These are phyloP conservation scores for Gadus macrocephalus DNA, from an alignment of 2,113 vertebrate genomes.

Conservation along the genomic window DNA sequence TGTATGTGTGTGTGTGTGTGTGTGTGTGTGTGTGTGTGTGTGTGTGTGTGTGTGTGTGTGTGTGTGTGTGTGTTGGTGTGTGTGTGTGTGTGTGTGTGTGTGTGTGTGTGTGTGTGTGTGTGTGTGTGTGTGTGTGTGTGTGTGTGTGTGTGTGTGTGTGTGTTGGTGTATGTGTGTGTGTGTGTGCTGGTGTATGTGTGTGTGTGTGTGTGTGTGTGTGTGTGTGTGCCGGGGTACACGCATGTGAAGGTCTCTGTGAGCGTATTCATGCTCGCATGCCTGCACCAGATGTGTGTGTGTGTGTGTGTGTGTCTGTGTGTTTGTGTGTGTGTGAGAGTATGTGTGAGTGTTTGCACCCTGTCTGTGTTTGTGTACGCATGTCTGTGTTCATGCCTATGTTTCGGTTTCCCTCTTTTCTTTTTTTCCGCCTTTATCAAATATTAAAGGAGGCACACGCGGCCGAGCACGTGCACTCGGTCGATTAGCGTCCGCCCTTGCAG, in stretches of 20 bases:
- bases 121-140: conserved; percentile 12
- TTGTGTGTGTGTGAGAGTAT: not conserved
- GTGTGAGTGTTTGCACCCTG: not conserved
- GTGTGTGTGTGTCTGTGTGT: not conserved
- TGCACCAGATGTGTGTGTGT: not conserved
- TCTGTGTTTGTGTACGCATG: not conserved
- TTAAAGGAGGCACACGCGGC: too few relatives aligned
- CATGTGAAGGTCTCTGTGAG: conserved; percentile 16
- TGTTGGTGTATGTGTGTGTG: too few relatives aligned
- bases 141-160: conserved; percentile 6
- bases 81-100: conserved; percentile 62
- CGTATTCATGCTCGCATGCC: not conserved
- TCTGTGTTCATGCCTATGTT: too few relatives aligned
- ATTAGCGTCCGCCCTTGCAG: not conserved
- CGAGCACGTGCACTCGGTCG: too few relatives aligned
- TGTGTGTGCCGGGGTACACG: conserved; percentile 9
- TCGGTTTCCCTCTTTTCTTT: too few relatives aligned
- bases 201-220: conserved; percentile 8
- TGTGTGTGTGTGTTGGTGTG: conserved; percentile 12
- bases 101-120: conserved; percentile 27
- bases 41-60: conserved; percentile 2
- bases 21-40: conserved; percentile 12
- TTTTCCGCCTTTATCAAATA: too few relatives aligned
- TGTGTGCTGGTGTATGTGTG: too few relatives aligned
- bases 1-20: conserved; percentile 41